Evolutionary conservation across 2,113 vertebrate species (phyloP), one percentile per base, ranked within the genome.

Genomic region (Smithornis capensis): DNA sequence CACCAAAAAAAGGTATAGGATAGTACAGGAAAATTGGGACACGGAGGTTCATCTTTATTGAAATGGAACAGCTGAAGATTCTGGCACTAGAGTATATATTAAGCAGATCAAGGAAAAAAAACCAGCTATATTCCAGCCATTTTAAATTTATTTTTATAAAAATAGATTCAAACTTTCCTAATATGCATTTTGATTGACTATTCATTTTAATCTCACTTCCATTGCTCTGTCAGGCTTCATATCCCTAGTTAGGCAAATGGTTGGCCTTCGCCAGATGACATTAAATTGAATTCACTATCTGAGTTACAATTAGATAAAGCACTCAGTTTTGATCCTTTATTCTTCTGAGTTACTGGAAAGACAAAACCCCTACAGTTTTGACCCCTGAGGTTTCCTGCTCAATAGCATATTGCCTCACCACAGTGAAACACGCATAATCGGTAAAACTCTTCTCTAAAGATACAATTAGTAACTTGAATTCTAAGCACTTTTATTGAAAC

Each of bases 111-210:
- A 85, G 70, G 44, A 68, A 83, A 87, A 40, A 84, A 94, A 62
- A 55, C 44, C 4, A 45, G 44, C 35, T 77, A 31, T 52, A 89
- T 89, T 67, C 9, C 60, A 86, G 40, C 17, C n/a, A 77, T 77
- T 93, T 89, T 63, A 96, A 86, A 80, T 70, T 69, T 86, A 74
- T 21, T 10, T 73, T 63, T 90, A 59, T 37, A 67, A 88, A 87
- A 92, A 91, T 62, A 91, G 55, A 83, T 80, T 92, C 59, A 77
- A 74, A 91, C 38, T 91, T 87, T 77, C n/a, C 70, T 95, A 83
- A 95, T 95, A 86, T 92, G 87, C 84, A 91, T 95, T 96, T 95
- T 91, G 78, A 88, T 79, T 74, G 70, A 73, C 75, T 93, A n/a
- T 21, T 62, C 50, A 40, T 87, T 91, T 87, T 91, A 82, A 45